Conservation (phyloP, 2,113 vertebrate species). For the Hystrix cristata region DNA sequence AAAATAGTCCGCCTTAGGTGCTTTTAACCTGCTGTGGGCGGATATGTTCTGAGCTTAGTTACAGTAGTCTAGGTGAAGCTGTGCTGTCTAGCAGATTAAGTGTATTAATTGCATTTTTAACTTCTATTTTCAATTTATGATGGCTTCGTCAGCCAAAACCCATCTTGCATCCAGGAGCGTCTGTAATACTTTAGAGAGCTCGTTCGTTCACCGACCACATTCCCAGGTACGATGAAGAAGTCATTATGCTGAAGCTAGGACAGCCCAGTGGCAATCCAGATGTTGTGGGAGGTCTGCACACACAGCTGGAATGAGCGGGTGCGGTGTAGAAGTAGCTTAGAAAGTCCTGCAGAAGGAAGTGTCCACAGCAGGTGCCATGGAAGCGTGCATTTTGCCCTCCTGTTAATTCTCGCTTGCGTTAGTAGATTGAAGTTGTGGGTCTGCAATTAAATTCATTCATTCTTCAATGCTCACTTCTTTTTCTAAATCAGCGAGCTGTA, state of each 20-base stretch:
- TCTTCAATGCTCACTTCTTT: conserved; percentile 56
- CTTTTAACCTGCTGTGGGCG: neutral
- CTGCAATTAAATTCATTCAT: neutral
- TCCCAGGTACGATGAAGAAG: neutral
- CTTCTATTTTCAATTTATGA: neutral
- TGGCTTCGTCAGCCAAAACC: neutral
- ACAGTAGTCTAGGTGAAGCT: neutral
- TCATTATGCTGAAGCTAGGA: neutral
- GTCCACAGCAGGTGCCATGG: neutral
- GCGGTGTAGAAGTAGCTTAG: neutral
- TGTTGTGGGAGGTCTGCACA: neutral
- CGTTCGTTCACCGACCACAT: neutral
- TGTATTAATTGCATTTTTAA: neutral
- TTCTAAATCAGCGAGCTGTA: conserved; percentile 54
- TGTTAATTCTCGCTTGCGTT: neutral
- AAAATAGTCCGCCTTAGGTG: neutral
- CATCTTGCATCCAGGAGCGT: neutral
- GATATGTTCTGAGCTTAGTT: neutral
- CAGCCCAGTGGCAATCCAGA: neutral
- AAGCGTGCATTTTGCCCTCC: neutral
- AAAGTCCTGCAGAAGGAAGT: neutral
- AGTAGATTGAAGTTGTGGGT: neutral
- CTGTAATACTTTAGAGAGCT: neutral
- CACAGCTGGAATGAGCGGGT: neutral
- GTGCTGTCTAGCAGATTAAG: neutral